Base-by-base conservation (phyloP, 2,888 invertebrate genomes). In the Apotomis betuletana region DNA sequence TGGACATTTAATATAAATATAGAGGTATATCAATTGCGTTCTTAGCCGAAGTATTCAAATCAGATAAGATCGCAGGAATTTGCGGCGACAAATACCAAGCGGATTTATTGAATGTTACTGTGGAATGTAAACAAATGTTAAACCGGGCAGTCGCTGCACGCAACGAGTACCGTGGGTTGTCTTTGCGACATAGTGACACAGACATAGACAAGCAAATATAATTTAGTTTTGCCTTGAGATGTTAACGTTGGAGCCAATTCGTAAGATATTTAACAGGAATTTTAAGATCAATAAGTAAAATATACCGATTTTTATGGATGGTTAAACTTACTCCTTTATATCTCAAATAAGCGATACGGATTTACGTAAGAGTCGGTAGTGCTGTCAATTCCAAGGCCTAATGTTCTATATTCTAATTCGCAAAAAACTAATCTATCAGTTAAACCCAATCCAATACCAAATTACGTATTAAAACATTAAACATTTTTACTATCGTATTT, bases 51-150 rank as follows among this genome's bases (percentile, higher is more conserved):
- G 58, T n/a, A 58, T 58, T n/a, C 6, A 58, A 58, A 58, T 58
- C 58, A 58, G 58, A 58, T 58, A 58, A n/a, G 38, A 5, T n/a
- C 38, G 38, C 6, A 58, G 58, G 58, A 12, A 57, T 36, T 36
- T 3, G 46, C 36, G 5, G 46, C 52, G 52, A 68, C 67, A 38
- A 54, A 60, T 68, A 59, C 67, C 60, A 60, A 60, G 15, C 9
- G 51, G 59, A 65, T 44, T 46, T 65, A 70, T 65, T 65, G 70
- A 65, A 12, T 70, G 65, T 67, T 41, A 41, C 64, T 55, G 49
- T 55, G 65, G 65, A 70, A 70, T 70, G 65, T 70, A 70, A 70
- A 65, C 64, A 60, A 55, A 65, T 41, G 59, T 65, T 54, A 55
- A 65, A 70, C 54, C 70, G 70, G 64, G 49, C 38, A n/a, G 46